A percentile compares a stretch with the other conserved stretches of the same genome.
Evolutionary conservation across 37 sponge, comb jelly and placozoan species (phyloP).

Genomic region (Aphrocallistes beatrix): DNA sequence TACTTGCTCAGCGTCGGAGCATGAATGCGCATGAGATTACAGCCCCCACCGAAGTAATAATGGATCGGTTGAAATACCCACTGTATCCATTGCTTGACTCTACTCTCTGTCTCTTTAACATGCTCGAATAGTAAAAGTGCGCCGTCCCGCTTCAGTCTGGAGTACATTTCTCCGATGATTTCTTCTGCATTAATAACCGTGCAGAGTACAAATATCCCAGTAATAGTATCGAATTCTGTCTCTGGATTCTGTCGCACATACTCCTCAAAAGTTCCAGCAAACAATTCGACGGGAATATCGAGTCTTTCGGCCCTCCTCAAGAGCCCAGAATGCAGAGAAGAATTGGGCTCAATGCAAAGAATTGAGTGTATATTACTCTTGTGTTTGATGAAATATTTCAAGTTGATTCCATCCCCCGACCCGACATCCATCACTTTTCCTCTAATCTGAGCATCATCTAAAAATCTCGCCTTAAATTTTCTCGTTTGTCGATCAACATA

Average conservation of each 20-base stretch:
- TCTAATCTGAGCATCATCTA: neutral
- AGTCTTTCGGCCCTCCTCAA: neutral
- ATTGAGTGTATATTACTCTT: neutral
- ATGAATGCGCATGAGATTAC: neutral
- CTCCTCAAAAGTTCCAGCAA: neutral
- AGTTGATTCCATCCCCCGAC: conserved; percentile 8
- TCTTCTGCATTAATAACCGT: neutral
- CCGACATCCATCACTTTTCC: conserved; percentile 14
- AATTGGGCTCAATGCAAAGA: neutral
- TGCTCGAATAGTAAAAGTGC: neutral
- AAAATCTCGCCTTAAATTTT: neutral
- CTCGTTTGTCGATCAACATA: neutral
- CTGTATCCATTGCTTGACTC: neutral
- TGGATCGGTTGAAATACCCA: neutral
- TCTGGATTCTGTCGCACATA: neutral
- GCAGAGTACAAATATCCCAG: neutral
- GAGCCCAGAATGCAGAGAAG: neutral
- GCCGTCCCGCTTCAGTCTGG: neutral
- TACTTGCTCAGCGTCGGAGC: neutral
- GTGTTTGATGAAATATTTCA: neutral
- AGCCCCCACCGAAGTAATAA: neutral
- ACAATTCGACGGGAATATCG: neutral
- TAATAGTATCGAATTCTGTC: neutral
- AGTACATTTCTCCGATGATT: neutral
- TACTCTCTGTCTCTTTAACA: neutral